Evolutionary conservation across 2,113 vertebrate species (phyloP).

Genomic region (Notarius lentiginosus): DNA sequence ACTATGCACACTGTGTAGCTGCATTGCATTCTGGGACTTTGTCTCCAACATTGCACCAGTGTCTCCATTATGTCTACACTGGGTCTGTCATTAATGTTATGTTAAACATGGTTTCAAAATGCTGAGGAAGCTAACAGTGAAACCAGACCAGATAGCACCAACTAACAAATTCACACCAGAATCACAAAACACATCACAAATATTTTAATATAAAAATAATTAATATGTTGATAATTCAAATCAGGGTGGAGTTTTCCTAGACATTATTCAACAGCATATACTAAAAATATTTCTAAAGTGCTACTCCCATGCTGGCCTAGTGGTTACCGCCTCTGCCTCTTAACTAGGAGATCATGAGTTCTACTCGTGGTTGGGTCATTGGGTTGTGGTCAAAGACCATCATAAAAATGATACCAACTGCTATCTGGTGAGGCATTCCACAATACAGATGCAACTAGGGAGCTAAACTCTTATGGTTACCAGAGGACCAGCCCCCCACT

Average conservation of each 20-base stretch:
- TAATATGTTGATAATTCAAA: not conserved
- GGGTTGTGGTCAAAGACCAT: no score
- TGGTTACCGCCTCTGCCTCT: no score
- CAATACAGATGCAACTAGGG: no score
- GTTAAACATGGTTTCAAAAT: not conserved
- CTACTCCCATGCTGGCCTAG: not conserved
- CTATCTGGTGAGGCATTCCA: no score
- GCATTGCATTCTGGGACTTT: not conserved
- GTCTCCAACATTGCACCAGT: not conserved
- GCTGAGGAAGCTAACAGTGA: not conserved
- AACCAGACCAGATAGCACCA: not conserved
- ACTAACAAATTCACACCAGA: no score
- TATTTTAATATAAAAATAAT: not conserved
- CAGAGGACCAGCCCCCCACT: no score
- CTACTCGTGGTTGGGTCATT: no score
- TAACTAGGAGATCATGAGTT: no score
- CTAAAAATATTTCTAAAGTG: not conserved
- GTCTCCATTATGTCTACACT: not conserved
- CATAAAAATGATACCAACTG: no score
- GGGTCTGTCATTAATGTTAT: not conserved
- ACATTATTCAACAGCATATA: not conserved
- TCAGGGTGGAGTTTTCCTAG: not conserved
- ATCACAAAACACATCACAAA: no score
- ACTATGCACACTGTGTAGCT: not conserved
- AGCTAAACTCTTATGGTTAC: no score